Conservation (phyloP, 2,113 vertebrate genomes). For the Hystrix brachyura region DNA sequence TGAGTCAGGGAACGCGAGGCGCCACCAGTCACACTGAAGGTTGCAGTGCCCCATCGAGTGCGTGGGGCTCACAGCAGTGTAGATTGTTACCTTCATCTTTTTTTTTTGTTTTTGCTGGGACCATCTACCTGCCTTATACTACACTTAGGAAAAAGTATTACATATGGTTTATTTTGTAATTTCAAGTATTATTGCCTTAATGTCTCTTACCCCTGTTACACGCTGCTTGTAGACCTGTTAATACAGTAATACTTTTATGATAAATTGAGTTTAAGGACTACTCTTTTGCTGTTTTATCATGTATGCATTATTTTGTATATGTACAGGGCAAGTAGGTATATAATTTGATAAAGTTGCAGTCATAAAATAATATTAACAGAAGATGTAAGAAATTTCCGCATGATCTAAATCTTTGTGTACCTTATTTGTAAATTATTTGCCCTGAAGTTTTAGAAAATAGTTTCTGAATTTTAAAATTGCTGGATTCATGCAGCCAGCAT, state of each 20-base stretch:
- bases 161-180: constrained; percentile 90
- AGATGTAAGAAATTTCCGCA: constrained; percentile 99
- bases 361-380: constrained; percentile 98
- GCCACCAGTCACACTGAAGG: no score
- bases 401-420: constrained; percentile 94
- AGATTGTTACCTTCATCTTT: constrained; percentile 89
- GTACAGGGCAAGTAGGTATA: constrained; percentile 97
- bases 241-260: constrained; percentile 91
- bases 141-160: constrained; percentile 91
- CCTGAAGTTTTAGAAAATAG: constrained; percentile 94
- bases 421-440: constrained; percentile 97
- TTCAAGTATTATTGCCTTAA: constrained; percentile 94
- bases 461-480: constrained; percentile 93
- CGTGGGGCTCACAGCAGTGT: constrained; percentile 90
- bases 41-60: not conserved
- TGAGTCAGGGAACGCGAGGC: constrained; percentile 89
- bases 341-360: constrained; percentile 95
- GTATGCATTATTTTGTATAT: constrained; percentile 97
- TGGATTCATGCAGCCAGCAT: constrained; percentile 90
- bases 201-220: constrained; percentile 93
- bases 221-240: constrained; percentile 93
- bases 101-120: constrained; percentile 91
- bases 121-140: constrained; percentile 94
- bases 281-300: constrained; percentile 93
- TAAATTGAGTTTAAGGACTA: constrained; percentile 93